A percentile compares a stretch with the other conserved stretches of the same genome.
Evolutionary conservation across 2,888 invertebrate species (phyloP).

Genomic region (Nebria brevicollis): DNA sequence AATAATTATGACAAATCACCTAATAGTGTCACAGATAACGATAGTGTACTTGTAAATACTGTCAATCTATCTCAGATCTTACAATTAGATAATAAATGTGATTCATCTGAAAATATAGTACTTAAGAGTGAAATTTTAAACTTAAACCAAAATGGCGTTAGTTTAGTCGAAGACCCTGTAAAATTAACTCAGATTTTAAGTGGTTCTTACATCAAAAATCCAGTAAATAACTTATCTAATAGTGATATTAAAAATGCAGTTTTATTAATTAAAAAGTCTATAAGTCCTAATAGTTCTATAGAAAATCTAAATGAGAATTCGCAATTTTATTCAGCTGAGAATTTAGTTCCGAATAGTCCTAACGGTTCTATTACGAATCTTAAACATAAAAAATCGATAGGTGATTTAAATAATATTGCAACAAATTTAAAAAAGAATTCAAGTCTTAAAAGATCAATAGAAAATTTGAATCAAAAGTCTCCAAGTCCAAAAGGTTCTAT

Average conservation of each 20-base stretch:
- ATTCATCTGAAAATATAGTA: background rate
- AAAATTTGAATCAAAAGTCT: conserved; percentile 1
- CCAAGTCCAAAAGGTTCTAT: conserved; percentile 9
- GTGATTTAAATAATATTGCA: background rate
- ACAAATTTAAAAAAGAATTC: background rate
- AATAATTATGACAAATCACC: background rate
- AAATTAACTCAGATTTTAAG: background rate
- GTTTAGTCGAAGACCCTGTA: background rate
- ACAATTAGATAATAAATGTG: background rate
- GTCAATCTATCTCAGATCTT: background rate
- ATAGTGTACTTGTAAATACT: background rate
- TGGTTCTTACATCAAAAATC: background rate
- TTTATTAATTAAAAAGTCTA: too few relatives aligned
- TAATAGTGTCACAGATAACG: too few relatives aligned
- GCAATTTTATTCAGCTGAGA: conserved; percentile 3
- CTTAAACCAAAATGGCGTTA: background rate
- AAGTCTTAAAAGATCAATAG: background rate
- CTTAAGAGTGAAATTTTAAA: background rate
- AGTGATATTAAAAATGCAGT: background rate
- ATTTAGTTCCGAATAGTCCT: background rate
- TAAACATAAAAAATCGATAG: background rate
- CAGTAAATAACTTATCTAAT: background rate
- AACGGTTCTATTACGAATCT: background rate
- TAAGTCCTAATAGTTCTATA: background rate
- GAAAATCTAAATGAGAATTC: background rate